phyloP scores from a whole-genome alignment of 2,888 invertebrate genomes.

The Stenoptilia bipunctidactyla region DNA sequence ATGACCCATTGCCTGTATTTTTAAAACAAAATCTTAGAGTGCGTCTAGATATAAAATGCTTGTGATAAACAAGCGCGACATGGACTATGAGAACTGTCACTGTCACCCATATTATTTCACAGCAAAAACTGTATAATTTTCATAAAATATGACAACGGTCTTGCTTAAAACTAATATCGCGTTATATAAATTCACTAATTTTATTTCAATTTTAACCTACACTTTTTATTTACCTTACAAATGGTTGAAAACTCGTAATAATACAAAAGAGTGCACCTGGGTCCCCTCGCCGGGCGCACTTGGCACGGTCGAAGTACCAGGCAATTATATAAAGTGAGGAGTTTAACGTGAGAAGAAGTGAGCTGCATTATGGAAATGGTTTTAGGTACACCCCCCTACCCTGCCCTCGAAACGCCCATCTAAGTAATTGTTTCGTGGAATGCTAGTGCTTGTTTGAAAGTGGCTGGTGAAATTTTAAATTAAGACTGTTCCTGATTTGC shows the following conservation, averaged over 20 bases:
- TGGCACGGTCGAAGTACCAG: conserved; percentile 13
- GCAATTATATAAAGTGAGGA: conserved; percentile 46
- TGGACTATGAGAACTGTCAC: no score
- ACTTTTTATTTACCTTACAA: conserved; percentile 10
- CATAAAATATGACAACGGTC: no score
- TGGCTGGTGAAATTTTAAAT: conserved; percentile 1
- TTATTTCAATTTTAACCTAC: no score
- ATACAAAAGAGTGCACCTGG: conserved; percentile 13
- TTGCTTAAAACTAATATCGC: no score
- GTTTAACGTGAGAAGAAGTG: conserved; percentile 28
- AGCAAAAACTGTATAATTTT: no score
- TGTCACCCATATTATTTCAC: no score
- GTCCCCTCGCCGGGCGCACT: conserved; percentile 8
- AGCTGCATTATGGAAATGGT: conserved; percentile 48
- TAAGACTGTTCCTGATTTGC: not conserved
- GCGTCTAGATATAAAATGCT: no score
- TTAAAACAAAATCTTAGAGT: no score
- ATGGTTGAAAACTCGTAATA: conserved; percentile 2
- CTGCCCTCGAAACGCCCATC: conserved; percentile 7
- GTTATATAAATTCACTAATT: no score
- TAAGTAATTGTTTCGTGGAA: conserved; percentile 35
- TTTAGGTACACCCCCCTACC: conserved; percentile 18
- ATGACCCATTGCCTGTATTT: no score
- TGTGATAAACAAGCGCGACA: no score
- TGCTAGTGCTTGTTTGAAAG: conserved; percentile 8